Conservation (phyloP, 2,888 invertebrate species). For the Cheilosia impressa region DNA sequence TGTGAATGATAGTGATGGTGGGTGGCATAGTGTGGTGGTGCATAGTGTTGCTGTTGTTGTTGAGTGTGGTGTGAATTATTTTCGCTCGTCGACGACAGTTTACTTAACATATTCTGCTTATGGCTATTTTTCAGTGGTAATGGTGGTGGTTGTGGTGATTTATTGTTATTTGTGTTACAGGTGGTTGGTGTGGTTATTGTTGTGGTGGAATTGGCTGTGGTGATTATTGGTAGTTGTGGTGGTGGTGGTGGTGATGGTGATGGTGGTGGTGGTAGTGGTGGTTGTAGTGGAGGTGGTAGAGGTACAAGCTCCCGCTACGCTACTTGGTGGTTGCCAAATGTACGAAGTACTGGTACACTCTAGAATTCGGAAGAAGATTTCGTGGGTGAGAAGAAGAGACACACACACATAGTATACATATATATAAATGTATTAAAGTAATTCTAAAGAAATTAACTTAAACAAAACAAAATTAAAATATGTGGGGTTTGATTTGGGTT, state of each 20-base stretch:
- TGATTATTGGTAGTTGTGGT: slow-evolving; percentile 73
- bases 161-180: slow-evolving; percentile 77
- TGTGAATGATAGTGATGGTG: slow-evolving; percentile 75
- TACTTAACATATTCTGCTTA: slow-evolving; percentile 71
- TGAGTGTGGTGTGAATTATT: slow-evolving; percentile 76
- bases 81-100: slow-evolving; percentile 63
- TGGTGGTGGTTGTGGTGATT: slow-evolving; percentile 77
- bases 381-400: slow-evolving; percentile 65
- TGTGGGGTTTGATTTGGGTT: neutral
- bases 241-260: slow-evolving; percentile 69
- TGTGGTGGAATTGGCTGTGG: slow-evolving; percentile 64
- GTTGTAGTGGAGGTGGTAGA: slow-evolving; percentile 77
- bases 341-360: slow-evolving; percentile 84
- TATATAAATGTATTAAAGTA: slow-evolving; percentile 25
- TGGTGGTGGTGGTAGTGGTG: slow-evolving; percentile 74
- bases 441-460: slow-evolving; percentile 5
- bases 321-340: slow-evolving; percentile 84
- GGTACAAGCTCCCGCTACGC: slow-evolving; percentile 84
- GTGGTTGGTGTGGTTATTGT: slow-evolving; percentile 72
- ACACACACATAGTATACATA: slow-evolving; percentile 60
- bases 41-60: slow-evolving; percentile 78
- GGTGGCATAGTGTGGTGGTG: slow-evolving; percentile 78
- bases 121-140: slow-evolving; percentile 80
- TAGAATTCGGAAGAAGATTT: slow-evolving; percentile 78
- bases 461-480: slow-evolving; percentile 3